Conservation (phyloP, 2,797 vertebrate genomes). For the Manis crassicaudata region DNA sequence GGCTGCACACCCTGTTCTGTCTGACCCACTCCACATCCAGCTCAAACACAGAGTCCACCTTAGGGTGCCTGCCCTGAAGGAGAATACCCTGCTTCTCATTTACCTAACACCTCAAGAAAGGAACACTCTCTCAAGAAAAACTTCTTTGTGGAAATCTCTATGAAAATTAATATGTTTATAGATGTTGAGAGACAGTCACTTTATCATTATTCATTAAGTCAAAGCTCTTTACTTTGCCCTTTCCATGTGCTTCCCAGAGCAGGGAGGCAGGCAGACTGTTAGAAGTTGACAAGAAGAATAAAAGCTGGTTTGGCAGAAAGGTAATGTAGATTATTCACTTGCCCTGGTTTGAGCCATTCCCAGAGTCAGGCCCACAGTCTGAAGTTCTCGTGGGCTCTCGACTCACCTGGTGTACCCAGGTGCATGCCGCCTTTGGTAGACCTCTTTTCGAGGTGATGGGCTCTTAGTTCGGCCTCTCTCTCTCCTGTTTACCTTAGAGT, state of each 20-base stretch:
- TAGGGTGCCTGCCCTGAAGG: not conserved
- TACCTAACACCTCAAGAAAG: not conserved
- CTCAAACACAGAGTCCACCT: not conserved
- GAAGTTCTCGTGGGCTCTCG: not conserved
- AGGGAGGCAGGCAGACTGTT: not conserved
- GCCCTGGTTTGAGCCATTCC: not conserved
- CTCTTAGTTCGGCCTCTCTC: conserved; percentile 82
- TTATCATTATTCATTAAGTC: not conserved
- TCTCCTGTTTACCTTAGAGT: conserved; percentile 77
- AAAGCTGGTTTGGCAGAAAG: not conserved
- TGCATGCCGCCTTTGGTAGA: conserved; percentile 83
- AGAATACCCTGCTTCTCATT: not conserved
- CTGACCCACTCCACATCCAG: not conserved
- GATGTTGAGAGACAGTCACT: not conserved
- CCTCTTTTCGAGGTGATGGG: conserved; percentile 85
- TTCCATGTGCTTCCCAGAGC: not conserved
- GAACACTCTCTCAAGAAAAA: not conserved
- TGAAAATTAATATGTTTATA: not conserved
- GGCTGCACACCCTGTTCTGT: not conserved
- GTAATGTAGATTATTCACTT: not conserved
- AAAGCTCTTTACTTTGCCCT: not conserved
- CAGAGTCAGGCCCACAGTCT: not conserved
- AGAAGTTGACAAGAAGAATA: not conserved
- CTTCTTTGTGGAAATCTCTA: conserved; percentile 1
- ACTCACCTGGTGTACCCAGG: conserved; percentile 89